Conservation (phyloP, 2,888 invertebrate genomes). For the Chalcosyrphus nemorum region DNA sequence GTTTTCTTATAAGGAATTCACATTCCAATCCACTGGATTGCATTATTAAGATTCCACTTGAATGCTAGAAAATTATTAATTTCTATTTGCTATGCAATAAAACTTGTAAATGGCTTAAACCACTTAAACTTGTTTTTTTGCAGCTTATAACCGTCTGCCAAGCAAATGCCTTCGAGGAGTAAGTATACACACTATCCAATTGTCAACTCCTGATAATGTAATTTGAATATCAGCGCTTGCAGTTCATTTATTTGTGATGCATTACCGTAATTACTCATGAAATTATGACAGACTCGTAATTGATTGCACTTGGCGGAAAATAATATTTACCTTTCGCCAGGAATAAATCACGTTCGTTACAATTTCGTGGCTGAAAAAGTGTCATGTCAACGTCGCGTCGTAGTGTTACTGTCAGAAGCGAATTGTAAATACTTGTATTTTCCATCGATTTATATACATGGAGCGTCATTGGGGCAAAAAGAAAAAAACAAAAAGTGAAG, state of each 20-base stretch:
- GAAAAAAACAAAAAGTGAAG: neutral
- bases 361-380: conserved; percentile 38
- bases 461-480: too few species aligned
- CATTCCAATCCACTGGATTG: too few species aligned
- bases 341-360: conserved; percentile 39
- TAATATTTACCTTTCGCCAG: conserved; percentile 24
- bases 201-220: neutral
- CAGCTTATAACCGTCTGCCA: too few species aligned
- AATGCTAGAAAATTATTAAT: neutral
- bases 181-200: too few species aligned
- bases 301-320: conserved; percentile 23
- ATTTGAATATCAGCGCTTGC: neutral
- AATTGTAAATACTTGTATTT: too few species aligned
- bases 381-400: conserved; percentile 8
- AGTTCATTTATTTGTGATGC: neutral
- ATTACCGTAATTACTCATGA: neutral
- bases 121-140: neutral
- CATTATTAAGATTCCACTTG: neutral
- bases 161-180: too few species aligned
- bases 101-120: neutral
- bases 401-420: neutral
- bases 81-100: neutral
- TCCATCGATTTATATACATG: too few species aligned
- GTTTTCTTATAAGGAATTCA: too few species aligned
- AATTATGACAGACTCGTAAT: neutral